Evolutionary conservation across 1,140 invertebrate species (phyloP).

Genomic region (Thalassaphorura encarpata): DNA sequence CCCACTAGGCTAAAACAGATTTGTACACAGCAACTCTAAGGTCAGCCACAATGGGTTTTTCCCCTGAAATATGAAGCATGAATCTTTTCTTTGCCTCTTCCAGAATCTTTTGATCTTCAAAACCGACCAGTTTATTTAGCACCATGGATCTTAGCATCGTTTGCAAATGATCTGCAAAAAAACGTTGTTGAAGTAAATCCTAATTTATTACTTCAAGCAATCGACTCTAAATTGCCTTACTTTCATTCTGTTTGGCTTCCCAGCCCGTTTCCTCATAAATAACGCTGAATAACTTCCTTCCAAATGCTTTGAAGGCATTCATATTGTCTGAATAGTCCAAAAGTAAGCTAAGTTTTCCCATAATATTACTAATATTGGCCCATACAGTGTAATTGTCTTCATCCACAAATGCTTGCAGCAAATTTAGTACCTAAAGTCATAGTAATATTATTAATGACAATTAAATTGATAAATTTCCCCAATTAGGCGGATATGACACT

Average conservation of each 20-base stretch:
- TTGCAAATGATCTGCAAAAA: slow-evolving; percentile 70
- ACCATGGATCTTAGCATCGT: slow-evolving; percentile 75
- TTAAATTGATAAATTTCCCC: no score
- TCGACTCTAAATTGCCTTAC: no score
- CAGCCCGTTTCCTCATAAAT: slow-evolving; percentile 66
- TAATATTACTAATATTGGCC: slow-evolving; percentile 68
- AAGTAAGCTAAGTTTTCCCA: slow-evolving; percentile 63
- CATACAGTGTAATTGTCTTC: slow-evolving; percentile 91
- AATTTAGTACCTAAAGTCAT: slow-evolving; percentile 51
- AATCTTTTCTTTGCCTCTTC: slow-evolving; percentile 61
- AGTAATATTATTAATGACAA: no score
- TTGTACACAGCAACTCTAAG: slow-evolving; percentile 75
- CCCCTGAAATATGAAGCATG: slow-evolving; percentile 52
- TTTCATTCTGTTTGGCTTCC: slow-evolving; percentile 59
- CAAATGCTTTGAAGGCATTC: slow-evolving; percentile 58
- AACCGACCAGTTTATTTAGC: slow-evolving; percentile 64
- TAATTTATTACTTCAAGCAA: no score
- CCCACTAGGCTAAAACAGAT: slow-evolving; percentile 61
- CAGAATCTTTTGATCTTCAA: slow-evolving; percentile 64
- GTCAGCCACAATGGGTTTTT: slow-evolving; percentile 67
- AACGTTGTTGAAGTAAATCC: no score
- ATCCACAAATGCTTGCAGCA: slow-evolving; percentile 64
- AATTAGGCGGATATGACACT: slow-evolving; percentile 1
- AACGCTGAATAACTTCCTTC: slow-evolving; percentile 54
- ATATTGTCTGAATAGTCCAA: slow-evolving; percentile 62